Conservation (phyloP, 2,888 invertebrate genomes). For the Linnaemya tessellans region DNA sequence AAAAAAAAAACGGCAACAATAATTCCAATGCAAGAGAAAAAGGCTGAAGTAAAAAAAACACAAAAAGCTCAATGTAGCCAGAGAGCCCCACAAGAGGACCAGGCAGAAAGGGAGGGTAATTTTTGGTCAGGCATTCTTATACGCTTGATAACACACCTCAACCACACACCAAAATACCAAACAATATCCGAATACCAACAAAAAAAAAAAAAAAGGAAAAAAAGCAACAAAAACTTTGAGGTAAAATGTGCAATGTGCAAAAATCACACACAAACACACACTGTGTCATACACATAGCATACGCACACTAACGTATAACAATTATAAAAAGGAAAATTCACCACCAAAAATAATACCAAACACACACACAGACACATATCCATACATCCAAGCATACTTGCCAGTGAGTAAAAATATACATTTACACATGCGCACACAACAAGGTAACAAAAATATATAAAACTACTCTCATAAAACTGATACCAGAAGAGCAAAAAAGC, state of each 20-base stretch:
- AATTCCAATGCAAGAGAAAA: conserved; percentile 30
- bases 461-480: conserved; percentile 58
- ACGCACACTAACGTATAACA: background rate
- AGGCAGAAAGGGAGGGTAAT: conserved; percentile 71
- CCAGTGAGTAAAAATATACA: background rate
- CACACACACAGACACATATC: background rate
- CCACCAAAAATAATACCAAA: conserved; percentile 47
- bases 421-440: background rate
- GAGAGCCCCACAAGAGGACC: background rate
- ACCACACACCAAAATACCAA: conserved; percentile 75
- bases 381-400: background rate
- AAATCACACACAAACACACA: conserved; percentile 43
- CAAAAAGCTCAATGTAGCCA: conserved; percentile 19
- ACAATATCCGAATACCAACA: conserved; percentile 69
- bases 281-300: too few species aligned
- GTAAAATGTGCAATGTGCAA: conserved; percentile 70
- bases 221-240: conserved; percentile 11
- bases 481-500: conserved; percentile 41
- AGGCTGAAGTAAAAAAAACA: background rate
- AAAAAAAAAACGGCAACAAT: conserved; percentile 41
- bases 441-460: conserved; percentile 2
- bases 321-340: conserved; percentile 59
- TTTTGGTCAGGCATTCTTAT: conserved; percentile 77
- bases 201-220: conserved; percentile 28
- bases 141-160: conserved; percentile 77